Conservation (phyloP, 2,888 invertebrate species). For the Mythimna albipuncta region DNA sequence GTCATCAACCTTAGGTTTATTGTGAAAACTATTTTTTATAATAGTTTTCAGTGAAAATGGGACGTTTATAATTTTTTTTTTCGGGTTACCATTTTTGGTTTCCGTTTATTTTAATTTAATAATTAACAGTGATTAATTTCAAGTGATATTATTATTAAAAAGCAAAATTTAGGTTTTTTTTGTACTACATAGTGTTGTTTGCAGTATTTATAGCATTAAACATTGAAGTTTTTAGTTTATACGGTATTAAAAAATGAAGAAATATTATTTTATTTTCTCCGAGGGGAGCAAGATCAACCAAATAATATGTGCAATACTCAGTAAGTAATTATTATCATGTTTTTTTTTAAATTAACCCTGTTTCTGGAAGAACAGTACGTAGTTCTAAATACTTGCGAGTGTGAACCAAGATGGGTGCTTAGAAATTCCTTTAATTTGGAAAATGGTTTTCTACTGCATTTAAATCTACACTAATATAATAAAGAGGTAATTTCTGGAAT, state of each 20-base stretch:
- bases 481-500: too few species aligned
- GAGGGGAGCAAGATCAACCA: conserved; percentile 83
- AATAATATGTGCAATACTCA: conserved; percentile 81
- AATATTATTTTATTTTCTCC: conserved; percentile 73
- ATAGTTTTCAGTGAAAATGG: conserved; percentile 26
- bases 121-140: background rate
- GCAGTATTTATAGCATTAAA: background rate
- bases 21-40: background rate
- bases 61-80: background rate
- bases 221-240: background rate
- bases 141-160: conserved; percentile 28
- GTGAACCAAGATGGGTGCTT: too few species aligned
- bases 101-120: conserved; percentile 4
- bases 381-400: too few species aligned
- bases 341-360: too few species aligned
- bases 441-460: too few species aligned
- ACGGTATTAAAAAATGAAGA: conserved; percentile 60
- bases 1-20: background rate
- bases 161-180: background rate
- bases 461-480: too few species aligned
- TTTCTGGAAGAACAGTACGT: too few species aligned
- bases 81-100: background rate
- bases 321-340: conserved; percentile 63
- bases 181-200: background rate
- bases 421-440: too few species aligned